Percentiles rank a stretch among this genome's conserved stretches.
These are phyloP conservation scores for Brevipalpus yothersi DNA, from an alignment of 1,140 invertebrate species.

Conservation along the genomic window DNA sequence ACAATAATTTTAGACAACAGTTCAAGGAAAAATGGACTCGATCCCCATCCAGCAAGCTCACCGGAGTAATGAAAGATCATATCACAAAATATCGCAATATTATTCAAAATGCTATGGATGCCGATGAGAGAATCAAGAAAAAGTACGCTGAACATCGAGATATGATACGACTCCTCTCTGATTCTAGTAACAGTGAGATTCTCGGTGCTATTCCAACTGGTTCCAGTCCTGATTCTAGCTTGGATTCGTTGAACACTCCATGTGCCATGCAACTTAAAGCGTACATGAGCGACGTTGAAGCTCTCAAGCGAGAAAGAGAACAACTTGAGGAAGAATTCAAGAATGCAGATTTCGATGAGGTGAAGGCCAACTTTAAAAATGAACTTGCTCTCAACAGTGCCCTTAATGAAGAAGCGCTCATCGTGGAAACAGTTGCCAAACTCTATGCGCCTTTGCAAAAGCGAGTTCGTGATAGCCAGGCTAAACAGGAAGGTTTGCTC, in stretches of 20 bases:
- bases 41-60: constrained; percentile 61
- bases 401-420: constrained; percentile 59
- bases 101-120: constrained; percentile 61
- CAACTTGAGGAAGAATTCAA: constrained; percentile 66
- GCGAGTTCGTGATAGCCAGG: constrained; percentile 35
- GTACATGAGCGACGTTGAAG: constrained; percentile 67
- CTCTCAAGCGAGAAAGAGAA: constrained; percentile 65
- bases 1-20: constrained; percentile 59
- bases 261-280: constrained; percentile 38
- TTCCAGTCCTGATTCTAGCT: constrained; percentile 16
- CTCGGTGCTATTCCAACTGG: constrained; percentile 8
- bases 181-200: background rate
- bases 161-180: constrained; percentile 51
- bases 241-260: constrained; percentile 28
- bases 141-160: constrained; percentile 57
- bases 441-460: constrained; percentile 55
- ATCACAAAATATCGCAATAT: constrained; percentile 65
- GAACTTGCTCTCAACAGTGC: constrained; percentile 56
- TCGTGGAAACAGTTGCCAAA: constrained; percentile 44
- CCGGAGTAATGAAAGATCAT: constrained; percentile 61
- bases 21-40: constrained; percentile 72
- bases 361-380: constrained; percentile 52
- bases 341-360: constrained; percentile 42
- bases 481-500: constrained; percentile 49
- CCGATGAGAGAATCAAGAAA: constrained; percentile 48